Base-by-base conservation (phyloP, 2,797 vertebrate genomes). In the Lophius americanus region DNA sequence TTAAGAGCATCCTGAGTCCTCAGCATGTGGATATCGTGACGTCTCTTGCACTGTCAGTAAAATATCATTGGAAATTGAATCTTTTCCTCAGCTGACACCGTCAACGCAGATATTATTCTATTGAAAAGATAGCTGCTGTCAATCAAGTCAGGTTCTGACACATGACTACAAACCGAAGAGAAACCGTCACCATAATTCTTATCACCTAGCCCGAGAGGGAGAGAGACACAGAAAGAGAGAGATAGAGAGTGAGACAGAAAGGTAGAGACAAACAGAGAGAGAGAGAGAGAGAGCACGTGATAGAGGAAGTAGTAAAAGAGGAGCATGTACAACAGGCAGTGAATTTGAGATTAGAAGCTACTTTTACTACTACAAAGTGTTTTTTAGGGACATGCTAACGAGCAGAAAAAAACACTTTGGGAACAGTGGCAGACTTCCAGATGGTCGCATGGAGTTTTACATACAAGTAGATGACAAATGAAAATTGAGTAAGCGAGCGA, bases 41-140 rank as follows among this genome's bases (percentile, higher is more conserved):
- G 72, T 85, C 74, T 70, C 51, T 49, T 42, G 42, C 70, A 88
- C 85, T 89, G 89, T 87, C 86, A 88, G 82, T 87, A 85, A 90
- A 85, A 91, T 91, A 88, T 84, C 70, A 71, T 64, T 36, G 47
- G 72, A 91, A 91, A 92, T 89, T 81, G 85, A 91, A 92, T 87
- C 76, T 75, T 68, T 71, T 63, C 75, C 71, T 77, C 60, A 78
- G 81, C 66, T 78, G 85, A 79, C 79, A 68, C 83, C 84, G 86
- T 86, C 91, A 85, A 53, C 84, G 88, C 81, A 55, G 68, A 90
- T 80, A 81, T 69, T 78, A 87, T 84, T 84, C 76, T 71, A 83
- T 86, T 88, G 90, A 74, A 49, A 73, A 69, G 86, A 90, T 88
- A 86, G 73, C 73, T 52, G 10, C 86, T 85, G 92, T 82, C 91